Conservation (phyloP, 2,888 invertebrate species). For the Nemotelus pantherinus region DNA sequence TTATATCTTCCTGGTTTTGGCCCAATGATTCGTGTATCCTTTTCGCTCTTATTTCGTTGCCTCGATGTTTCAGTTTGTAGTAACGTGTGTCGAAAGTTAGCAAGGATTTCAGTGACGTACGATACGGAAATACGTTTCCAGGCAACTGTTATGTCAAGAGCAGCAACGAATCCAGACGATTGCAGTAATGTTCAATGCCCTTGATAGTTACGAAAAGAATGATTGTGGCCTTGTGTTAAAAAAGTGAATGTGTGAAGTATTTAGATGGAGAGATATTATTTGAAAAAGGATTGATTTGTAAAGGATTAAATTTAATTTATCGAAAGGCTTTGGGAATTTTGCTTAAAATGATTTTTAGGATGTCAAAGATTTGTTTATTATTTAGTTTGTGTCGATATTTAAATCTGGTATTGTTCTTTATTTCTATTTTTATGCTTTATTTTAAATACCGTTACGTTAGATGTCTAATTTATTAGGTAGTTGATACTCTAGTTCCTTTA, state of each 20-base stretch:
- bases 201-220: conserved; percentile 24
- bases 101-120: conserved; percentile 5
- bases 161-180: conserved; percentile 28
- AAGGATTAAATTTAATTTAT: too few relatives aligned
- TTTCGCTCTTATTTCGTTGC: not conserved
- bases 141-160: not conserved
- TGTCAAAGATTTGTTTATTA: too few relatives aligned
- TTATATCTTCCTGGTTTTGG: conserved; percentile 39
- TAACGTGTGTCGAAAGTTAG: not conserved
- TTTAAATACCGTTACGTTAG: too few relatives aligned
- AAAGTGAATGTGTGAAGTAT: not conserved
- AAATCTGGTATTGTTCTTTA: too few relatives aligned
- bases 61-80: not conserved
- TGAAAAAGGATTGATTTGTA: not conserved
- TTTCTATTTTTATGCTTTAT: too few relatives aligned
- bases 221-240: conserved; percentile 19
- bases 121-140: not conserved
- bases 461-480: too few relatives aligned
- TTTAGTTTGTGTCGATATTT: too few relatives aligned
- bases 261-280: not conserved
- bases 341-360: too few relatives aligned
- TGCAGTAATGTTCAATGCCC: conserved; percentile 41
- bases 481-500: too few relatives aligned
- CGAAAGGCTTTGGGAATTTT: too few relatives aligned
- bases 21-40: not conserved